phyloP scores from a whole-genome alignment of 2,797 vertebrate species.

The Periophthalmus magnuspinnatus region DNA sequence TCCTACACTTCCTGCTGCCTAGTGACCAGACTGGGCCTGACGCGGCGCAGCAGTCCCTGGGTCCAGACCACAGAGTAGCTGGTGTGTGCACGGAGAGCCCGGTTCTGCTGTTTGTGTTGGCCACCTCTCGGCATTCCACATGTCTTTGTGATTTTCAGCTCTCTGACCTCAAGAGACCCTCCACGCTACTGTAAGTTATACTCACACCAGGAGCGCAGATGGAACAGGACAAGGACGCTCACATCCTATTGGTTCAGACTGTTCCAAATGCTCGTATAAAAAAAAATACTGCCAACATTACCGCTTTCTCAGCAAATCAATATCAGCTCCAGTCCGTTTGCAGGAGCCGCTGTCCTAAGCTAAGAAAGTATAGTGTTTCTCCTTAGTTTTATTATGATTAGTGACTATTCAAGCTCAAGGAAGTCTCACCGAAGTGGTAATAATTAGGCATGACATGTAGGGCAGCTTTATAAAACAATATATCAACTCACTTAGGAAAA shows the following conservation, averaged over 20 bases:
- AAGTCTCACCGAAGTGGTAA: neutral
- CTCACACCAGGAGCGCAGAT: constrained; percentile 72
- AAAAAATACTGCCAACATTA: constrained; percentile 24
- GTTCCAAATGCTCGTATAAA: constrained; percentile 36
- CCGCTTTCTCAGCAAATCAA: constrained; percentile 36
- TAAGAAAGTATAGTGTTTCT: constrained; percentile 1
- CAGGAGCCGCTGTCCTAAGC: neutral
- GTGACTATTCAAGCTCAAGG: neutral
- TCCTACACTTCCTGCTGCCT: constrained; percentile 14
- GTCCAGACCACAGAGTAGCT: constrained; percentile 31
- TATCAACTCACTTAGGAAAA: neutral
- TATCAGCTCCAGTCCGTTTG: constrained; percentile 8
- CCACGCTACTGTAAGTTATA: constrained; percentile 72
- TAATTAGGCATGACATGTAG: neutral
- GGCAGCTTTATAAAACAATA: neutral
- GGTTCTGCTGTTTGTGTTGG: constrained; percentile 79
- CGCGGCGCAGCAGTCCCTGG: constrained; percentile 22
- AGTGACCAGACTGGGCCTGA: neutral
- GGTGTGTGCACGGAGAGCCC: constrained; percentile 64
- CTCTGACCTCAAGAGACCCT: constrained; percentile 81
- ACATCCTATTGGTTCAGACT: constrained; percentile 34
- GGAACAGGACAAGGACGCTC: constrained; percentile 51
- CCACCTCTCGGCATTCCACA: constrained; percentile 78
- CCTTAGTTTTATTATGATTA: neutral
- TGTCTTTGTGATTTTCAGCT: constrained; percentile 83